phyloP scores from a whole-genome alignment of 2,113 vertebrate species.

The Saimiri boliviensis region DNA sequence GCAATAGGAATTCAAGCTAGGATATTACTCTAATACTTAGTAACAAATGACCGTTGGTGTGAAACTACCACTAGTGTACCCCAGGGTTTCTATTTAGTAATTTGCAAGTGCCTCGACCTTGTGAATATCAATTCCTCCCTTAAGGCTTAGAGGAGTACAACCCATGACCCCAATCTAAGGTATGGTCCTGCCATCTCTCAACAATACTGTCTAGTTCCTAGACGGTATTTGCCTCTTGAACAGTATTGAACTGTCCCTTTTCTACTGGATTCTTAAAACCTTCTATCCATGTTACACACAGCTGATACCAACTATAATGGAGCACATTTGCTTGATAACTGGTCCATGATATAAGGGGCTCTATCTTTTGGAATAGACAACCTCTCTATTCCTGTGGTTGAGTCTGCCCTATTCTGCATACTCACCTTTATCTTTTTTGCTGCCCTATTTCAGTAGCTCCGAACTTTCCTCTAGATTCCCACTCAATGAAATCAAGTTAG shows the following conservation, averaged over 20 bases:
- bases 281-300: not conserved
- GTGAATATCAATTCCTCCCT: not conserved
- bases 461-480: not conserved
- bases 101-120: not conserved
- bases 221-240: not conserved
- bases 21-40: not conserved
- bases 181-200: not conserved
- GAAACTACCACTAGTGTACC: not conserved
- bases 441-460: not conserved
- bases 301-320: not conserved
- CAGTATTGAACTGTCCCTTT: not conserved
- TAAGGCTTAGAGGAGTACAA: not conserved
- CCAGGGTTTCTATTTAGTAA: not conserved
- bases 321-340: not conserved
- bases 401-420: not conserved
- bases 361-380: not conserved
- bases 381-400: not conserved
- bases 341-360: not conserved
- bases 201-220: not conserved
- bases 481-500: not conserved
- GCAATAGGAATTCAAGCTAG: not conserved
- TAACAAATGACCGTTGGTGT: not conserved
- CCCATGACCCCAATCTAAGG: not conserved
- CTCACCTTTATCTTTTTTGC: not conserved
- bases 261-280: not conserved